Evolutionary conservation across 1,140 invertebrate species (phyloP).

Genomic region (Drosophila nikananu): DNA sequence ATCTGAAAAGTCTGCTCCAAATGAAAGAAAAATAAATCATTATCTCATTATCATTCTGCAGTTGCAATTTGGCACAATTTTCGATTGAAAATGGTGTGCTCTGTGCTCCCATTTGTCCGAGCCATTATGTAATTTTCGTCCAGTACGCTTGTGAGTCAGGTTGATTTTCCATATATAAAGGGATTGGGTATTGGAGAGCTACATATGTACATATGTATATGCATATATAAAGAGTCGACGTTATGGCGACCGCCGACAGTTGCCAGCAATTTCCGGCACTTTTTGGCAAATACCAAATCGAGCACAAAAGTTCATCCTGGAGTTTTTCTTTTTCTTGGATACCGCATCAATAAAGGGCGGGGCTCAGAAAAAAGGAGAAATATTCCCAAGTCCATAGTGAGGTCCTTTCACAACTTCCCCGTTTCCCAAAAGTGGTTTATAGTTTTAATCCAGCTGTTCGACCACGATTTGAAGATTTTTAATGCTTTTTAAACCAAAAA

Average conservation of each 20-base stretch:
- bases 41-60: slow-evolving; percentile 36
- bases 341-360: slow-evolving; percentile 14
- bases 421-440: slow-evolving; percentile 27
- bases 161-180: slow-evolving; percentile 29
- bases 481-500: slow-evolving; percentile 7
- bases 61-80: slow-evolving; percentile 70
- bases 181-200: neutral
- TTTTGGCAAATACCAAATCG: slow-evolving; percentile 70
- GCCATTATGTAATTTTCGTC: slow-evolving; percentile 50
- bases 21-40: slow-evolving; percentile 45
- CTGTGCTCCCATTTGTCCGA: slow-evolving; percentile 21
- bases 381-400: neutral
- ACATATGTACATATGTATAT: neutral
- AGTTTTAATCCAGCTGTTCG: slow-evolving; percentile 30
- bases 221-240: slow-evolving; percentile 10
- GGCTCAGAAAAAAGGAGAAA: neutral
- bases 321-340: neutral
- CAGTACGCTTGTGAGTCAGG: slow-evolving; percentile 46
- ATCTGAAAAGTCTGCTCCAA: slow-evolving; percentile 31
- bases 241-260: slow-evolving; percentile 45
- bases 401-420: neutral
- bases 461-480: slow-evolving; percentile 28
- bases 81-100: slow-evolving; percentile 19
- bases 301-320: slow-evolving; percentile 70
- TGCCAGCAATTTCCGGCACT: slow-evolving; percentile 47